phyloP scores from a whole-genome alignment of 2,113 vertebrate genomes.

The Galemys pyrenaicus region DNA sequence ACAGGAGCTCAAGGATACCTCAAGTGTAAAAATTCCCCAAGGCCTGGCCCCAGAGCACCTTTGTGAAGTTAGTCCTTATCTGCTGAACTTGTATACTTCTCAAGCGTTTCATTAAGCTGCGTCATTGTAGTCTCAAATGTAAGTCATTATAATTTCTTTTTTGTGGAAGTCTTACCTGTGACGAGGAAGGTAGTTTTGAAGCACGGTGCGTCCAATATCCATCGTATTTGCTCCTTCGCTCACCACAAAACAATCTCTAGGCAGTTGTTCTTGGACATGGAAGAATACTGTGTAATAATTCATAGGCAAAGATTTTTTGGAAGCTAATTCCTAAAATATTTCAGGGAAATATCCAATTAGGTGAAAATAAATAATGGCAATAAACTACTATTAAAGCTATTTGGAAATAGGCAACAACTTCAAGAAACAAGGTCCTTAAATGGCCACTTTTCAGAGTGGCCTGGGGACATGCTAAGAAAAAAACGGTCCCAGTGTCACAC shows the following conservation, averaged over 20 bases:
- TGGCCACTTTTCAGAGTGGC: not conserved
- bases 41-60: not conserved
- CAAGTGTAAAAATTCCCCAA: not conserved
- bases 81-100: not conserved
- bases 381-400: not conserved
- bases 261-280: slow-evolving; percentile 90
- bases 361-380: not conserved
- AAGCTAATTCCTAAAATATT: slow-evolving; percentile 85
- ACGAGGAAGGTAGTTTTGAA: slow-evolving; percentile 93
- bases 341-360: slow-evolving; percentile 69
- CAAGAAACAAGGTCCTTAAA: not conserved
- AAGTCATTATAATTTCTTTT: not conserved
- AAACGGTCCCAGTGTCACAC: not conserved
- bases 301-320: slow-evolving; percentile 89
- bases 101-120: not conserved
- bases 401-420: not conserved
- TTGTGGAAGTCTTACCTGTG: slow-evolving; percentile 87
- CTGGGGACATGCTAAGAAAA: not conserved
- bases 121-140: not conserved
- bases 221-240: slow-evolving; percentile 99
- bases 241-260: slow-evolving; percentile 93
- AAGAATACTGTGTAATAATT: slow-evolving; percentile 97
- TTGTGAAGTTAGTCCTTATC: not conserved
- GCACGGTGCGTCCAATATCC: slow-evolving; percentile 97
- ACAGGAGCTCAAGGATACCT: not conserved